Evolutionary conservation across 1,140 invertebrate species (phyloP).

Genomic region (Meloidogyne chitwoodi): DNA sequence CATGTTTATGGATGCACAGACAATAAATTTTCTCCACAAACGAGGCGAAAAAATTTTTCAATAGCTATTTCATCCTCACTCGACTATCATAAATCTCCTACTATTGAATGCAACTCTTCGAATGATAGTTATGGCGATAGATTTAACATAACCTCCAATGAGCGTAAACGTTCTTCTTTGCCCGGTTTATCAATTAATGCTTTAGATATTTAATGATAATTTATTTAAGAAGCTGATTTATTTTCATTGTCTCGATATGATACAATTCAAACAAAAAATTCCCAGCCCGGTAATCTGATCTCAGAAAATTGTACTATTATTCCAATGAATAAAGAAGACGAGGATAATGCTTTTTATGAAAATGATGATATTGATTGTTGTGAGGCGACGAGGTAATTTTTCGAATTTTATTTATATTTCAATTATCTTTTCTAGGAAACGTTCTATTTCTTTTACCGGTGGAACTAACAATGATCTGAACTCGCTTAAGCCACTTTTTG

Average conservation of each 20-base stretch:
- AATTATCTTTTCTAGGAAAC: conserved; percentile 2
- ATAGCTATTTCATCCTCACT: background rate
- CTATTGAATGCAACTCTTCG: background rate
- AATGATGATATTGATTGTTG: background rate
- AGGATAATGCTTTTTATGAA: background rate
- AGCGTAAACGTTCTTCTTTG: background rate
- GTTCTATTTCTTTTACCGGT: conserved; percentile 17
- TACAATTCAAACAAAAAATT: background rate
- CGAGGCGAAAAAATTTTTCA: background rate
- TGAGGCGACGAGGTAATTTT: conserved; percentile 1
- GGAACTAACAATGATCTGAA: background rate
- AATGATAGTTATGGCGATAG: background rate
- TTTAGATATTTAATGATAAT: background rate
- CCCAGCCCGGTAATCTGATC: background rate
- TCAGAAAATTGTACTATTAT: background rate
- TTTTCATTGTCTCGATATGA: background rate
- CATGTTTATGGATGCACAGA: background rate
- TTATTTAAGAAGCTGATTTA: background rate
- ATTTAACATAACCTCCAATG: background rate
- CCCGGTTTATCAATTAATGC: background rate
- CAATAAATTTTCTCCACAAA: background rate
- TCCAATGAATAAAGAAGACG: background rate
- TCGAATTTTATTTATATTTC: background rate
- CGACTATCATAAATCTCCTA: background rate
- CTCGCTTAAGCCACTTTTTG: background rate